A percentile compares a stretch with the other conserved stretches of the same genome.
Conservation (phyloP, 92 coral and sea anemone species). For the Parazoanthus darwini region DNA sequence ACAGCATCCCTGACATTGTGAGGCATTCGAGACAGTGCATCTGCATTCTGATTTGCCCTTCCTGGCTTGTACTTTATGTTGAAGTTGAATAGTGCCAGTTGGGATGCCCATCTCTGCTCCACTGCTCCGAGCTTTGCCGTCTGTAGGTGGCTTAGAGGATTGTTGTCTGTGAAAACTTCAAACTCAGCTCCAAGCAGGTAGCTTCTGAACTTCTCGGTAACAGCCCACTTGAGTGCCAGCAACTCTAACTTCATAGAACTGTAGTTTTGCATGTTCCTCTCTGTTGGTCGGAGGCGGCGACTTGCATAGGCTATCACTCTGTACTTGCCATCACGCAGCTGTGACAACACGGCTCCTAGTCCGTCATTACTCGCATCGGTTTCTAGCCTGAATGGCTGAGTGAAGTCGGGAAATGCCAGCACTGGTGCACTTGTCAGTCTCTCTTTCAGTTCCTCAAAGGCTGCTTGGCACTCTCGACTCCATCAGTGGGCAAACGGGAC, state of each 20-base stretch:
- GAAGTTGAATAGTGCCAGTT: no score
- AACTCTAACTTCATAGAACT: constrained; percentile 57
- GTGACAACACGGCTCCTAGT: constrained; percentile 47
- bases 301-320: constrained; percentile 58
- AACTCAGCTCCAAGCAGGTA: constrained; percentile 54
- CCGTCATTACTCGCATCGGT: constrained; percentile 46
- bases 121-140: no score
- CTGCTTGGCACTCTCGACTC: constrained; percentile 26
- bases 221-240: constrained; percentile 59
- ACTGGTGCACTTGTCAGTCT: constrained; percentile 10
- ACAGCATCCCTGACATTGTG: no score
- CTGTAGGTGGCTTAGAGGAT: no score
- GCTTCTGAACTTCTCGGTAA: constrained; percentile 53
- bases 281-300: constrained; percentile 54
- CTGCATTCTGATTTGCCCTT: no score
- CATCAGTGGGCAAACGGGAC: constrained; percentile 45
- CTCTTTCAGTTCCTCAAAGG: constrained; percentile 35
- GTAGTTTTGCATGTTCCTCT: constrained; percentile 46
- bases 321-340: constrained; percentile 46
- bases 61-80: no score
- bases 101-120: no score
- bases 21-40: no score
- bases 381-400: constrained; percentile 36
- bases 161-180: no score
- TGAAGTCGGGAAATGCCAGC: constrained; percentile 29